Evolutionary conservation across 2,888 invertebrate species (phyloP).

Genomic region (Trachelus tabidus): DNA sequence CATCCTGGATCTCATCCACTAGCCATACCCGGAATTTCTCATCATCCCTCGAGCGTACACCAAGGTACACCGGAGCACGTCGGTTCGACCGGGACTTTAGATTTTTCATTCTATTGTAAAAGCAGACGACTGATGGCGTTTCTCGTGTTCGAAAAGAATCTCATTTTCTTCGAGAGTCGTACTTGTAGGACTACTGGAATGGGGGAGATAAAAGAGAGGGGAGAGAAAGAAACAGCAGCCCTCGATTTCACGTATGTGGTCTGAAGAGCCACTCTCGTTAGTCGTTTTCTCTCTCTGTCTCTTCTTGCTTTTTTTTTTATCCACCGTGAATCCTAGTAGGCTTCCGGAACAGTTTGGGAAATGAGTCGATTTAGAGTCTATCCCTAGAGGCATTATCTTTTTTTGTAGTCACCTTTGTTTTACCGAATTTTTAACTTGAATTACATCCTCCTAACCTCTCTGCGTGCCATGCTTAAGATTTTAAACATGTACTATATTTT

Average conservation of each 20-base stretch:
- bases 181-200: background rate
- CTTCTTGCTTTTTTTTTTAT: background rate
- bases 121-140: background rate
- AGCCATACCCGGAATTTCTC: conserved; percentile 29
- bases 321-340: background rate
- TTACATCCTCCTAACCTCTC: background rate
- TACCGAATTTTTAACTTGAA: background rate
- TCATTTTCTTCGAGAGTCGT: background rate
- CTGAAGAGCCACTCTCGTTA: background rate
- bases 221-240: background rate
- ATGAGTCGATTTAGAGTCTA: background rate
- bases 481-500: background rate
- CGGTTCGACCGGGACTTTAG: background rate
- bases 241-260: background rate
- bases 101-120: background rate
- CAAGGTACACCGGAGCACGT: conserved; percentile 42
- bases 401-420: background rate
- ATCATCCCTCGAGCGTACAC: conserved; percentile 48
- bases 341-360: background rate
- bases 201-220: background rate
- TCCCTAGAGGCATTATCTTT: background rate
- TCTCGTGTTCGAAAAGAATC: background rate
- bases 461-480: background rate
- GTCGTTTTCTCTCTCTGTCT: background rate
- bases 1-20: conserved; percentile 11